Conservation (phyloP, 2,113 vertebrate genomes). For the Enhydra lutris region DNA sequence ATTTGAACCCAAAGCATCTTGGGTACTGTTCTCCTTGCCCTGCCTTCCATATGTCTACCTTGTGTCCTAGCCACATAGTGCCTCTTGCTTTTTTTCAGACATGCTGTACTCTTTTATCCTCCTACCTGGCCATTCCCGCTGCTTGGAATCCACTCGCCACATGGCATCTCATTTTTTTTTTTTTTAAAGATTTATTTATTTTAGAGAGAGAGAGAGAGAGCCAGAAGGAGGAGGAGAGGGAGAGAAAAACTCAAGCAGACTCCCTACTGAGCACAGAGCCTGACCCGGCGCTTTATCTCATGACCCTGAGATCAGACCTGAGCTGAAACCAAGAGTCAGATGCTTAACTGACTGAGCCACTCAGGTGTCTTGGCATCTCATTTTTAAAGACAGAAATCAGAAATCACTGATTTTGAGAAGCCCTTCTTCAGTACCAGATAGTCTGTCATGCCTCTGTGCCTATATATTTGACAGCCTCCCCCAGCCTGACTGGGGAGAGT, state of each 20-base stretch:
- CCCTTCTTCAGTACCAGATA: background rate
- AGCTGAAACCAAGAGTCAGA: too few species aligned
- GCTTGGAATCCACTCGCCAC: background rate
- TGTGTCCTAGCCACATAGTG: fast-evolving
- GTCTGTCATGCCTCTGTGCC: background rate
- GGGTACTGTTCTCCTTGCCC: background rate
- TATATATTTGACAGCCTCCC: background rate
- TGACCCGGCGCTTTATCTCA: background rate
- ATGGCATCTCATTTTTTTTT: background rate
- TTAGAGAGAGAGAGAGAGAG: background rate
- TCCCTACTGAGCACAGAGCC: background rate
- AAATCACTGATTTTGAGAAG: background rate
- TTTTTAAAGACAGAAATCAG: background rate
- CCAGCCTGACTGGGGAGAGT: background rate
- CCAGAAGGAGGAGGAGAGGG: background rate
- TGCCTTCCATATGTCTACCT: background rate
- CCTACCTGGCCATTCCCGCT: background rate
- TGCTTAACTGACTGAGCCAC: too few species aligned
- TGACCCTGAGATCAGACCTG: too few species aligned
- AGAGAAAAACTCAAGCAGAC: background rate
- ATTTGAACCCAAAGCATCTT: background rate
- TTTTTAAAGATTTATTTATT: background rate
- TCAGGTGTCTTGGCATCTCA: background rate
- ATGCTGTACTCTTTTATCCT: background rate
- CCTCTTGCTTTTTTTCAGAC: background rate